Evolutionary conservation across 2,113 vertebrate genomes (phyloP).

Genomic region (Paramormyrops kingsleyae): DNA sequence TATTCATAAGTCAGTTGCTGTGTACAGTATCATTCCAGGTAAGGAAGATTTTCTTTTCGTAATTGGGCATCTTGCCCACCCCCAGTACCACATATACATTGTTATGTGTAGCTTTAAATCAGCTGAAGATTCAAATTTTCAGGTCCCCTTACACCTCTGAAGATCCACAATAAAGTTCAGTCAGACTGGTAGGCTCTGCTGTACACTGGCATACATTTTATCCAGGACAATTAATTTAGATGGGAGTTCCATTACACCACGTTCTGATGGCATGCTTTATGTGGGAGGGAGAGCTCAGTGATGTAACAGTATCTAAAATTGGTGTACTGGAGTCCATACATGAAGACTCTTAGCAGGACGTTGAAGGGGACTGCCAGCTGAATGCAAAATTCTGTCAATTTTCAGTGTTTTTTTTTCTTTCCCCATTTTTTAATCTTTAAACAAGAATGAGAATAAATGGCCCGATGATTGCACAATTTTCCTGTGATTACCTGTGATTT

Average conservation of each 20-base stretch:
- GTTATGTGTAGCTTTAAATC: not conserved
- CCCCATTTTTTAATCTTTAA: not conserved
- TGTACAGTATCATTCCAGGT: not conserved
- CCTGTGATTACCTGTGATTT: not conserved
- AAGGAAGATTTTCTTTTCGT: not conserved
- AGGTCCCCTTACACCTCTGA: not conserved
- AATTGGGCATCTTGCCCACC: not conserved
- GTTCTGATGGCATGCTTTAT: not conserved
- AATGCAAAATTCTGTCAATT: not conserved
- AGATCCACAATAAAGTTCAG: not conserved
- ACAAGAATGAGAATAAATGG: not conserved
- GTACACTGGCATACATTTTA: not conserved
- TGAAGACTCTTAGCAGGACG: not conserved
- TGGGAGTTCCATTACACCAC: not conserved
- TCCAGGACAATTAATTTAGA: not conserved
- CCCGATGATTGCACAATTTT: not conserved
- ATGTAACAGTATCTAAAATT: not conserved
- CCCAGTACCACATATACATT: not conserved
- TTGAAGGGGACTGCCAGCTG: not conserved
- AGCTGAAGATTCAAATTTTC: not conserved
- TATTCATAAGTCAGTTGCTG: not conserved
- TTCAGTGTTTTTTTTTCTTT: not conserved
- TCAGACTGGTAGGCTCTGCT: not conserved
- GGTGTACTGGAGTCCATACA: not conserved
- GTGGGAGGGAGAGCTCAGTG: not conserved